Evolutionary conservation across 2,888 invertebrate genomes (phyloP), one percentile per base, ranked within the genome.

Genomic region (Ditula angustiorana): DNA sequence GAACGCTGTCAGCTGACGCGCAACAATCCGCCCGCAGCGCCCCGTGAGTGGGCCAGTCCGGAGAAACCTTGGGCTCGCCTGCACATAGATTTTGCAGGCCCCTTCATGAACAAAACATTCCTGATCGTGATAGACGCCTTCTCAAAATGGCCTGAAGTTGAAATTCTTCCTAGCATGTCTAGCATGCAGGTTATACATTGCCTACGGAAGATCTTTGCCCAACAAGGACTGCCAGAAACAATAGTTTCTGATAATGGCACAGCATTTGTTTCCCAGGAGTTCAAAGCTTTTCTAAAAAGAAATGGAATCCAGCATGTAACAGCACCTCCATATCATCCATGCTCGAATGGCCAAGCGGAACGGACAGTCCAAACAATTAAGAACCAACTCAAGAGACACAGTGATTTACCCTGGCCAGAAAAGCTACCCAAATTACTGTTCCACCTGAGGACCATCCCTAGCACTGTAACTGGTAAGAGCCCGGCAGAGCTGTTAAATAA

Each of bases 241-340:
- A 1, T 68, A 0, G 67, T 68, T 0, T 57, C 57, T 5, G 68
- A 68, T 37, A 70, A 70, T 53, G 70, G 70, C 1, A 13, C 30
- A 8, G 24, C 62, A 35, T 70, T 67, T n/a, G 57, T 41, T 8
- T 65, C 64, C 5, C 21, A 56, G 8, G 66, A 70, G 41, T 66
- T 68, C 21, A 3, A 63, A 50, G 7, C 50, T 2, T 67, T 61
- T 49, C 19, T 68, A 28, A 55, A 53, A 24, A 26, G 13, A 2
- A 67, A 68, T 61, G 21, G 26, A 10, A 63, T 70, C 0, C 11
- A 24, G 30, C 66, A 70, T 46, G 16, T 66, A 8, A 24, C 23
- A 4, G 26, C 21, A 33, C 26, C 70, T 13, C 69, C 70, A 10
- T 69, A 69, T 16, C 61, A 66, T 21, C 69, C 68, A 2, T 37